Percentiles rank a stretch among this genome's conserved stretches.
Evolutionary conservation across 2,797 vertebrate species (phyloP).

Genomic region (Tadarida brasiliensis): DNA sequence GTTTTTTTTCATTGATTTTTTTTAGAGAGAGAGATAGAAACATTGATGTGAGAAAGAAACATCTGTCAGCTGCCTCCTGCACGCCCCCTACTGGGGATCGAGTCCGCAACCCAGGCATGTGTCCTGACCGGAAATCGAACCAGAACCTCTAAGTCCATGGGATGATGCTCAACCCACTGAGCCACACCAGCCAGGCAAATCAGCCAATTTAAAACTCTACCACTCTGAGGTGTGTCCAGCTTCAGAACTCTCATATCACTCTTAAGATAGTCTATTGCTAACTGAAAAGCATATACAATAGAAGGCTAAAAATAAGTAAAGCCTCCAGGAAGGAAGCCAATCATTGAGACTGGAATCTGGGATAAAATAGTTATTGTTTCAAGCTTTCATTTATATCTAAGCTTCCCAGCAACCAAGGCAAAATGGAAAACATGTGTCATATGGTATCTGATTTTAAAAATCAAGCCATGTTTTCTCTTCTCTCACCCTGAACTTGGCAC

Average conservation of each 20-base stretch:
- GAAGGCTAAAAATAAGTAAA: conserved; percentile 5
- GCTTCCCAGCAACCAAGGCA: neutral
- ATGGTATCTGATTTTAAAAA: neutral
- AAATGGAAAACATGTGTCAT: neutral
- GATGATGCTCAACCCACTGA: no score
- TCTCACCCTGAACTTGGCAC: neutral
- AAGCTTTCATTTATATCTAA: conserved; percentile 44
- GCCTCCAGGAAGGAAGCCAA: neutral
- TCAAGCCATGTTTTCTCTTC: neutral
- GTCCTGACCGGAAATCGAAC: no score
- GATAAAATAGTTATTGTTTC: conserved; percentile 13
- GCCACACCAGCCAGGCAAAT: neutral
- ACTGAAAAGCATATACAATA: neutral
- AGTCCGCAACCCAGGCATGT: no score
- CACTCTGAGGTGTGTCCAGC: neutral
- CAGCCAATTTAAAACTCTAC: neutral
- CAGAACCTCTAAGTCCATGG: no score
- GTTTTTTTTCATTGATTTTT: no score
- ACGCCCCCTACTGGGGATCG: no score
- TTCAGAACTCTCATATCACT: neutral
- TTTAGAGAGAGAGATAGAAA: no score
- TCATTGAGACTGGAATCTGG: neutral
- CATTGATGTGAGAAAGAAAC: no score
- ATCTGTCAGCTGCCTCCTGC: no score
- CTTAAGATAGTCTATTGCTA: neutral